Conservation (phyloP, 2,888 invertebrate genomes). For the Leptinotarsa peninsularis region DNA sequence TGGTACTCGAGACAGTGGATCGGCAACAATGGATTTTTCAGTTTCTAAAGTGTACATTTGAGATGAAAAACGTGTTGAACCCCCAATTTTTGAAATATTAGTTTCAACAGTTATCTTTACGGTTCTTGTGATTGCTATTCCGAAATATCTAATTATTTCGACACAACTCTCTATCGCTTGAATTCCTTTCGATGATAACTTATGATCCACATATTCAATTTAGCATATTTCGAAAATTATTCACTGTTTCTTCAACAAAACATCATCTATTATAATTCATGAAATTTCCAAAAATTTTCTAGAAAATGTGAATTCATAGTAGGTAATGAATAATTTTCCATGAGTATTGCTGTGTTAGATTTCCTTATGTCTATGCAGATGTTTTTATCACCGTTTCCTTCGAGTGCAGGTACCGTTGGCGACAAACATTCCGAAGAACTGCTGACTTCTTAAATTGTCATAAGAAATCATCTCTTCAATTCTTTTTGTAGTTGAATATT, state of each 20-base stretch:
- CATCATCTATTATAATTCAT: slow-evolving; percentile 4
- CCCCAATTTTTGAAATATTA: not conserved
- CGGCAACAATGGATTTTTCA: slow-evolving; percentile 37
- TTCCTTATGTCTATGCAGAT: slow-evolving; percentile 36
- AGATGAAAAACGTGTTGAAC: slow-evolving; percentile 27
- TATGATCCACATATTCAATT: not conserved
- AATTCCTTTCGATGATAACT: not conserved
- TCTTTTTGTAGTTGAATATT: slow-evolving; percentile 43
- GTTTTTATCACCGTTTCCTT: slow-evolving; percentile 26
- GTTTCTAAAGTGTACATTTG: slow-evolving; percentile 33
- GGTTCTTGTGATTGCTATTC: not conserved
- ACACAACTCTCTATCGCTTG: not conserved
- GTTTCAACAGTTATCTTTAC: not conserved
- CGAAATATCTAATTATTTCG: not conserved
- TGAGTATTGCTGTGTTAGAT: slow-evolving; percentile 32
- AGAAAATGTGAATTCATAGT: slow-evolving; percentile 31
- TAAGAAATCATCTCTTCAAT: slow-evolving; percentile 33
- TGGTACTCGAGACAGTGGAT: slow-evolving; percentile 33
- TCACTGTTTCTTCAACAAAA: not conserved
- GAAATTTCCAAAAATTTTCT: slow-evolving; percentile 16
- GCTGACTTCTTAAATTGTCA: slow-evolving; percentile 53
- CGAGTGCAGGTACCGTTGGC: slow-evolving; percentile 1
- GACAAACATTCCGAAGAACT: slow-evolving; percentile 43
- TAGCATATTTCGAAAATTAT: not conserved
- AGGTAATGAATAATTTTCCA: slow-evolving; percentile 33